phyloP scores from a whole-genome alignment of 2,797 vertebrate species.

The Tenualosa ilisha region DNA sequence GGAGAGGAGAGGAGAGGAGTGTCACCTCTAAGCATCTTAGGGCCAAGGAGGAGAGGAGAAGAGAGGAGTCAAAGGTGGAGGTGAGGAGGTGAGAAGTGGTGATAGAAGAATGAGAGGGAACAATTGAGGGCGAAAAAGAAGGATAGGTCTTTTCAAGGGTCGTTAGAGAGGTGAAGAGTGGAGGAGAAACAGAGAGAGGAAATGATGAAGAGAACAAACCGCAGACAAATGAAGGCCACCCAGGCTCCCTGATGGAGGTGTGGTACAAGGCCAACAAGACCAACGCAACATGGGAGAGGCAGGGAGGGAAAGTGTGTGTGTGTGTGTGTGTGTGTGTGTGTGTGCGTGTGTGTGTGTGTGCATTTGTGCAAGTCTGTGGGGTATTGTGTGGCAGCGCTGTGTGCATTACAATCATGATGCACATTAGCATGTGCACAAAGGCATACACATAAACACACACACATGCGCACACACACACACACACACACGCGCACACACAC shows the following conservation, averaged over 20 bases:
- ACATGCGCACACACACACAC: slow-evolving; percentile 1
- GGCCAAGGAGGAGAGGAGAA: neutral
- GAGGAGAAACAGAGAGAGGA: slow-evolving; percentile 12
- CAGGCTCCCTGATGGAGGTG: neutral
- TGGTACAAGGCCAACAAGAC: neutral
- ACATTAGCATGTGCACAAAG: slow-evolving; percentile 9
- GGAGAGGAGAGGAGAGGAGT: neutral
- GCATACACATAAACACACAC: slow-evolving; percentile 13
- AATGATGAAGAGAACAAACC: neutral
- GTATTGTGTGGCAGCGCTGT: neutral
- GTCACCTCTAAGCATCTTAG: no score
- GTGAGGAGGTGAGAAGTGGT: neutral
- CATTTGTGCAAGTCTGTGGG: neutral
- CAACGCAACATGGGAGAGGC: neutral
- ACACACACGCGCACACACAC: slow-evolving; percentile 11
- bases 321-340: slow-evolving; percentile 11
- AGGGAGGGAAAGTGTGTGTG: neutral
- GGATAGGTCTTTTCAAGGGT: neutral
- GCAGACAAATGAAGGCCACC: neutral
- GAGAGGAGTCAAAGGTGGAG: neutral
- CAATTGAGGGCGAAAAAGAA: neutral
- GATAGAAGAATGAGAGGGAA: neutral
- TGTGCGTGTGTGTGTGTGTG: neutral
- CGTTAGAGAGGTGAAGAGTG: neutral
- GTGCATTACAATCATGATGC: neutral